Conservation (phyloP, 1,140 invertebrate genomes). For the Streblospio benedicti region DNA sequence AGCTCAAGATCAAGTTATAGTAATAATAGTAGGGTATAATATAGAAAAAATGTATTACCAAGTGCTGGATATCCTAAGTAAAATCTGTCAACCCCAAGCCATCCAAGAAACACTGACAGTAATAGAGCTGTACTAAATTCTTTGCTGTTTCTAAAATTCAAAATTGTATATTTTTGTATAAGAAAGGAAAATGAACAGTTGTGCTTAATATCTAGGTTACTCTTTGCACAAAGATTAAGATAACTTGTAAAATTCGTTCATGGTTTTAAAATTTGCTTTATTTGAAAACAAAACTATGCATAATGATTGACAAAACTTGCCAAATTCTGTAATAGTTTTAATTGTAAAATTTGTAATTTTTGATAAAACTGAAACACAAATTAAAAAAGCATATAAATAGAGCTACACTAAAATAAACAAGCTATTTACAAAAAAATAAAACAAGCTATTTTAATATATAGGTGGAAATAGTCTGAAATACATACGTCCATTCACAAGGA, state of each 20-base stretch:
- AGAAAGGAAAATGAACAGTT: neutral
- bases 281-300: constrained; percentile 5
- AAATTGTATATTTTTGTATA: constrained; percentile 40
- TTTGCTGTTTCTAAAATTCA: constrained; percentile 88
- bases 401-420: no score
- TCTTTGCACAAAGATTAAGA: neutral
- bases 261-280: neutral
- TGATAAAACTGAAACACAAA: no score
- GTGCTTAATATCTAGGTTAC: constrained; percentile 4
- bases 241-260: neutral
- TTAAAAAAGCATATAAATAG: no score
- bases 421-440: no score
- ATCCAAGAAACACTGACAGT: constrained; percentile 85
- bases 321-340: neutral
- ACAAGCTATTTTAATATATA: no score
- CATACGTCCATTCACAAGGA: constrained; percentile 88
- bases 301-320: neutral
- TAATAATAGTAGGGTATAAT: neutral
- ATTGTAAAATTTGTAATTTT: no score
- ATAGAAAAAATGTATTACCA: constrained; percentile 29
- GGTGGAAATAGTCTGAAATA: constrained; percentile 34
- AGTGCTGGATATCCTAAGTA: constrained; percentile 93
- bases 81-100: constrained; percentile 95
- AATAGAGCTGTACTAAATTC: constrained; percentile 83
- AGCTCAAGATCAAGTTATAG: neutral